Evolutionary conservation across 1,140 invertebrate species (phyloP).

Genomic region (Panulirus ornatus): DNA sequence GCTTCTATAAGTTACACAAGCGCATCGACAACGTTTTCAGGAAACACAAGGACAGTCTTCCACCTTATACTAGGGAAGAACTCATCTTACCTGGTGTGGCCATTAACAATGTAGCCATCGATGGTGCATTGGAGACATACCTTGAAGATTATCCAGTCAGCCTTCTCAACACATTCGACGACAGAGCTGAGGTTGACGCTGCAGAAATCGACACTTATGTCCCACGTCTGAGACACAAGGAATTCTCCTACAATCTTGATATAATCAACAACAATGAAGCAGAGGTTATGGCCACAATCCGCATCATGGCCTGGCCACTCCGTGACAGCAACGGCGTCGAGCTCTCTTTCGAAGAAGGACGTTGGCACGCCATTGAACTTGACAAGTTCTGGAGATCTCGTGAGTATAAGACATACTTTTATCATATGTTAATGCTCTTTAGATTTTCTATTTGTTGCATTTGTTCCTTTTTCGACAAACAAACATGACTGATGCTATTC

Average conservation of each 20-base stretch:
- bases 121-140: background rate
- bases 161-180: constrained; percentile 41
- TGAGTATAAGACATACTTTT: constrained; percentile 20
- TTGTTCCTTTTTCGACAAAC: no score
- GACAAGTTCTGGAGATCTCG: constrained; percentile 13
- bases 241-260: constrained; percentile 32
- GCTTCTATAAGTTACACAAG: constrained; percentile 34
- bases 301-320: constrained; percentile 27
- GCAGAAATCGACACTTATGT: background rate
- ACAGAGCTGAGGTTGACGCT: constrained; percentile 1
- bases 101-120: background rate
- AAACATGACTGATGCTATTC: no score
- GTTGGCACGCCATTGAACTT: constrained; percentile 32
- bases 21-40: constrained; percentile 37
- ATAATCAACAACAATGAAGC: constrained; percentile 21
- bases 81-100: background rate
- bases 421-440: no score
- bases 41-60: background rate
- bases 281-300: background rate
- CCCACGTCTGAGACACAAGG: constrained; percentile 34
- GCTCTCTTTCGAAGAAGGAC: constrained; percentile 12
- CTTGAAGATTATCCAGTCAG: constrained; percentile 5
- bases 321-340: constrained; percentile 21
- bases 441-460: no score
- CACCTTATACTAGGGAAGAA: background rate